Conservation (phyloP, 2,113 vertebrate species). For the Xenopus laevis region DNA sequence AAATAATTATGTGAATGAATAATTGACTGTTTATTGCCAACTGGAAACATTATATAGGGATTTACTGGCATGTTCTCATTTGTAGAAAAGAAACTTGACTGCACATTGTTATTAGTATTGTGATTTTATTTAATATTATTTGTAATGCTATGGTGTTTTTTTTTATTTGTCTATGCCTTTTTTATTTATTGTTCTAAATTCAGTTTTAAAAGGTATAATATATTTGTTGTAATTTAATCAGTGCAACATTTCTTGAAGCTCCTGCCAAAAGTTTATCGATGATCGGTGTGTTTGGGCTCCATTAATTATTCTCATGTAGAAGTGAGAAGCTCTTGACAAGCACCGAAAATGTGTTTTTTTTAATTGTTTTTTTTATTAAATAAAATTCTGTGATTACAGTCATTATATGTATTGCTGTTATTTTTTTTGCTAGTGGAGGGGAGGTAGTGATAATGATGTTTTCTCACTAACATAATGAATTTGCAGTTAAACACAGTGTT, state of each 20-base stretch:
- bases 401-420: not conserved
- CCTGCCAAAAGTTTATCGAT: constrained; percentile 65
- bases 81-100: constrained; percentile 89
- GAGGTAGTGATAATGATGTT: too few relatives aligned
- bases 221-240: constrained; percentile 84
- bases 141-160: constrained; percentile 75
- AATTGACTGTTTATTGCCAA: constrained; percentile 81
- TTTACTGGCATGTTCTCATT: constrained; percentile 77
- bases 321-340: constrained; percentile 63
- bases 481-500: too few relatives aligned
- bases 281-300: constrained; percentile 64
- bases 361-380: constrained; percentile 65
- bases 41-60: constrained; percentile 91
- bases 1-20: constrained; percentile 66
- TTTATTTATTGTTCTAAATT: constrained; percentile 98
- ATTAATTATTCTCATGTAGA: constrained; percentile 54
- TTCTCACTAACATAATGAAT: too few relatives aligned
- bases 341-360: constrained; percentile 71
- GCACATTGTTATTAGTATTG: constrained; percentile 92
- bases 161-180: constrained; percentile 80
- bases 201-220: constrained; percentile 84
- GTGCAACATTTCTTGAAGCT: constrained; percentile 70
- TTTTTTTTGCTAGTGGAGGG: too few relatives aligned
- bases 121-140: constrained; percentile 83
- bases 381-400: constrained; percentile 26